A percentile compares a stretch with the other conserved stretches of the same genome.
Evolutionary conservation across 2,797 vertebrate species (phyloP).

Genomic region (Channa striata): DNA sequence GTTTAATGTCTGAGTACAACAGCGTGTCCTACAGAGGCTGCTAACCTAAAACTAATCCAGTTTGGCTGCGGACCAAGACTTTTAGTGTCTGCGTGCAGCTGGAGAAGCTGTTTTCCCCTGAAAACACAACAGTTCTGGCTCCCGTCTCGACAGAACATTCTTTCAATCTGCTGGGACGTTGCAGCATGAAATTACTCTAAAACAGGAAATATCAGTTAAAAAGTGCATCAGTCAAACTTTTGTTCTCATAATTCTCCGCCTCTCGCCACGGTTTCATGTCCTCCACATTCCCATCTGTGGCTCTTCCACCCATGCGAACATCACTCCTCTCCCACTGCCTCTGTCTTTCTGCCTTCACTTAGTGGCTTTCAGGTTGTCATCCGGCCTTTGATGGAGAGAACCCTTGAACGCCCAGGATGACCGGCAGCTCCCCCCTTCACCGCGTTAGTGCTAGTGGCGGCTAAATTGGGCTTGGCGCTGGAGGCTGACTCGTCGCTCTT

Average conservation of each 20-base stretch:
- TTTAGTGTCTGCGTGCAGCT: no score
- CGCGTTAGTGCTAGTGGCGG: slow-evolving; percentile 24
- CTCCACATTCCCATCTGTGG: slow-evolving; percentile 31
- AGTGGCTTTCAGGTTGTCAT: slow-evolving; percentile 80
- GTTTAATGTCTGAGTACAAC: no score
- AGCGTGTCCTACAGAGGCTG: neutral
- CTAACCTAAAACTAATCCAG: neutral
- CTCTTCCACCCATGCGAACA: slow-evolving; percentile 25
- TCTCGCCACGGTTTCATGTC: slow-evolving; percentile 15
- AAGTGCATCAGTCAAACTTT: neutral
- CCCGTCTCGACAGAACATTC: neutral
- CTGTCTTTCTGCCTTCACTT: slow-evolving; percentile 48
- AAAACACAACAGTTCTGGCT: neutral
- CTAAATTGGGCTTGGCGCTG: slow-evolving; percentile 65
- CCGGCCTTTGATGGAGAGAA: slow-evolving; percentile 76
- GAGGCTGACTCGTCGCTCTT: slow-evolving; percentile 52
- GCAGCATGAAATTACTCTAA: neutral
- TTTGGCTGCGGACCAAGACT: no score
- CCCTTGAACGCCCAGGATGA: slow-evolving; percentile 71
- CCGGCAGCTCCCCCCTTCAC: slow-evolving; percentile 42
- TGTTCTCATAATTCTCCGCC: slow-evolving; percentile 4
- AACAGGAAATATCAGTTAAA: neutral
- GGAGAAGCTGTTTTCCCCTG: no score
- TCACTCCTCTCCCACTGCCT: slow-evolving; percentile 30
- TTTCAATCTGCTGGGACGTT: neutral